Percentiles rank a stretch among this genome's conserved stretches.
Conservation (phyloP, 2,888 invertebrate genomes). For the Leptinotarsa tumamoca region DNA sequence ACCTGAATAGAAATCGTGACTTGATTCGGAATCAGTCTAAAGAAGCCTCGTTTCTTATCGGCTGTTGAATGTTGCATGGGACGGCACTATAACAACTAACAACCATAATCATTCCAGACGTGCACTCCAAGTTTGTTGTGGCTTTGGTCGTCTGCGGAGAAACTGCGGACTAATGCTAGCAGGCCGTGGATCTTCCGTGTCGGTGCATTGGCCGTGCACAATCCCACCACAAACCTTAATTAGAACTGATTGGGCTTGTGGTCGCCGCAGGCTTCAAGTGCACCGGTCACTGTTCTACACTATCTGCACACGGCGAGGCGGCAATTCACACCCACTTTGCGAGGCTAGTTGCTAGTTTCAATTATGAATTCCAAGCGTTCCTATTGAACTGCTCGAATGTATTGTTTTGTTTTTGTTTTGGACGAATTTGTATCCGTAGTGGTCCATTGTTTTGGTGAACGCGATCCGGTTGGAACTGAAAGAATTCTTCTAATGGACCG, state of each 20-base stretch:
- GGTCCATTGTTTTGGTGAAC: not conserved
- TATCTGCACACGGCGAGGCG: not conserved
- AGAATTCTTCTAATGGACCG: too few relatives aligned
- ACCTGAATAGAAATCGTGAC: not conserved
- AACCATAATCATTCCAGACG: conserved; percentile 8
- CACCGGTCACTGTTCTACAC: conserved; percentile 29
- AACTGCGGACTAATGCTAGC: conserved; percentile 2
- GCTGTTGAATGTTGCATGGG: not conserved
- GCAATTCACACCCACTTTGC: not conserved
- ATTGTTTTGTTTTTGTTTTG: not conserved
- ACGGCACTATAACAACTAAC: not conserved
- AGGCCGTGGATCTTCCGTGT: not conserved
- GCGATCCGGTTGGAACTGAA: too few relatives aligned
- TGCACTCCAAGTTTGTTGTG: conserved; percentile 6
- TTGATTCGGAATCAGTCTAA: not conserved
- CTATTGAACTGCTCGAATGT: not conserved
- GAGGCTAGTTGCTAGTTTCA: conserved; percentile 8
- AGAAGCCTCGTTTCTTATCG: not conserved
- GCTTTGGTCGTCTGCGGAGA: not conserved
- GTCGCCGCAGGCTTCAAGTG: conserved; percentile 37
- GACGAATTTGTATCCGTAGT: not conserved
- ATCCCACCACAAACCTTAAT: conserved; percentile 42
- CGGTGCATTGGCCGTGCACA: not conserved
- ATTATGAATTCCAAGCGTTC: conserved; percentile 6
- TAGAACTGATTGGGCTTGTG: conserved; percentile 40